Conservation (phyloP, 64 coral and sea anemone genomes). For the Dendronephthya gigantea region DNA sequence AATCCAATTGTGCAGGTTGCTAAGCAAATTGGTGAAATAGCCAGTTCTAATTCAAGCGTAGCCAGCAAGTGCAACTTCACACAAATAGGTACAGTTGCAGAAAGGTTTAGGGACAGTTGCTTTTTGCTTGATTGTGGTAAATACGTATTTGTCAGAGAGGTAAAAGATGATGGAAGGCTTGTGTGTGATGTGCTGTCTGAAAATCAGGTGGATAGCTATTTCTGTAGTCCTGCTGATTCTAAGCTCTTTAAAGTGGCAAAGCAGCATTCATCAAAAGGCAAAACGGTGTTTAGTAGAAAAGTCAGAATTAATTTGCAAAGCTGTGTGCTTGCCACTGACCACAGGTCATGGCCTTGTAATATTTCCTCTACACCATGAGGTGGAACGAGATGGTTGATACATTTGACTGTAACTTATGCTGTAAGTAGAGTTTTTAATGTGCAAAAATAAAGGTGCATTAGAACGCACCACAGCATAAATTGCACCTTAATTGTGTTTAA, state of each 20-base stretch:
- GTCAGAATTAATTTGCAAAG: neutral
- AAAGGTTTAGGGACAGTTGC: neutral
- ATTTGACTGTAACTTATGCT: neutral
- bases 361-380: neutral
- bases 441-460: too few species aligned
- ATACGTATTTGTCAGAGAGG: neutral
- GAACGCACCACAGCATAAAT: neutral
- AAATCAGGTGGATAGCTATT: neutral
- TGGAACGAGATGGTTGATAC: neutral
- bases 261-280: neutral
- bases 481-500: neutral
- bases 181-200: conserved; percentile 13
- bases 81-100: neutral
- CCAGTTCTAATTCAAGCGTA: neutral
- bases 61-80: neutral
- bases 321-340: neutral
- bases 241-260: neutral
- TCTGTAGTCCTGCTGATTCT: neutral
- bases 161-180: neutral
- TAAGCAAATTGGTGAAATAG: neutral
- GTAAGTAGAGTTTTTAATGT: neutral
- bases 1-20: neutral
- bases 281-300: neutral
- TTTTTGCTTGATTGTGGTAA: neutral
- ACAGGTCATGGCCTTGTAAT: neutral